Evolutionary conservation across 92 coral and sea anemone genomes (phyloP), one percentile per base, ranked within the genome.

Genomic region (Phenganax subtilis): DNA sequence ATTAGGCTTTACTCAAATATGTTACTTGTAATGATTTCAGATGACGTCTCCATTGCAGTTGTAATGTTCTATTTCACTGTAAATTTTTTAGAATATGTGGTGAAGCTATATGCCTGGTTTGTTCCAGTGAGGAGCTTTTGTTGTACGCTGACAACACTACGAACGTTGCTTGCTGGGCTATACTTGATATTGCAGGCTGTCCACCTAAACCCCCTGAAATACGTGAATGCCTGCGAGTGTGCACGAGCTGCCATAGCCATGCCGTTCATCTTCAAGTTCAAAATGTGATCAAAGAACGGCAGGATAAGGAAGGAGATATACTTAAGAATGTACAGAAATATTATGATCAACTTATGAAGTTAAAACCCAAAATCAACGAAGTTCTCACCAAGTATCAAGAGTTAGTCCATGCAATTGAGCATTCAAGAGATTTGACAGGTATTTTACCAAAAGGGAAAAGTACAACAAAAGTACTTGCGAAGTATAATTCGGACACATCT

Each of bases 401-500:
- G 44, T 91, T 96, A 55, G 97, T 90, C 8, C 93, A 96, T 55
- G 96, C 96, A 7, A 91, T 96, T 51, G 97, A 92, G 75, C 92
- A 91, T 9, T 89, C 90, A 80, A 88, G 89, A 14, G 90, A 96
- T 71, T 87, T 96, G 17, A 88, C 86, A 75, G 91, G 84, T 57
- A 66, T 96, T 54, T 80, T 96, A 2, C 92, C 91, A 0, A 84
- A 82, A 62, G 91, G 92, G 9, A 62, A 84, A 47, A 96, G 99
- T 57, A 89, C 93, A 3, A 96, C 96, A 7, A 93, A 96, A 70
- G 82, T 88, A 3, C 85, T 96, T 29, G 99, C 99, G n/a, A 89
- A 90, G 57, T 96, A 92, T 47, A 92, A 92, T 80, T 60, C 90
- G 12, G 99, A 96, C 66, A 84, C 93, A 51, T 96, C 99, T 12